Conservation (phyloP, 2,888 invertebrate genomes). For the Tetropium fuscum region DNA sequence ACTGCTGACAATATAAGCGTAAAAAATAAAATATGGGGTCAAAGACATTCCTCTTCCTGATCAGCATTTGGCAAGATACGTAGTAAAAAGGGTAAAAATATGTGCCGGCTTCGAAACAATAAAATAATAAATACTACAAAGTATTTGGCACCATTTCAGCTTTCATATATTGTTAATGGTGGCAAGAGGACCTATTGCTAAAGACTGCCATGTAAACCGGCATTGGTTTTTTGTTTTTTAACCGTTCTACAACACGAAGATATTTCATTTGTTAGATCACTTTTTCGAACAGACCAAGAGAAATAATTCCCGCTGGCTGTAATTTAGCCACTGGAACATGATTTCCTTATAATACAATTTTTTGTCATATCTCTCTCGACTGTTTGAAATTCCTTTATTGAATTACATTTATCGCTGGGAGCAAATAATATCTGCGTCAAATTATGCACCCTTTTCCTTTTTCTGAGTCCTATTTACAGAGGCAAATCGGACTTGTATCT, state of each 20-base stretch:
- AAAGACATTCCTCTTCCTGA: constrained; percentile 1
- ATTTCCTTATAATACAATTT: not conserved
- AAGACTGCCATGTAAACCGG: constrained; percentile 2
- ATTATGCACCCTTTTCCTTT: constrained; percentile 8
- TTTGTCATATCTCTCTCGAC: not conserved
- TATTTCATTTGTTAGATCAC: not conserved
- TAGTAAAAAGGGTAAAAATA: constrained; percentile 7
- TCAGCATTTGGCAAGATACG: constrained; percentile 13
- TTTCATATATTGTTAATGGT: constrained; percentile 55
- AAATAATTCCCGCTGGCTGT: not conserved
- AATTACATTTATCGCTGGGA: constrained; percentile 1
- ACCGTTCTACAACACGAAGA: not conserved
- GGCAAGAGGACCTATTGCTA: constrained; percentile 29
- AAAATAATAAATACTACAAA: constrained; percentile 54
- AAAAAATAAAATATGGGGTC: no score
- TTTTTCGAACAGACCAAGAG: not conserved
- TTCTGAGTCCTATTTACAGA: not conserved
- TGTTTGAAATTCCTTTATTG: constrained; percentile 1
- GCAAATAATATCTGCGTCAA: constrained; percentile 1
- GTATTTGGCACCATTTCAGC: constrained; percentile 56
- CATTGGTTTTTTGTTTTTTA: not conserved
- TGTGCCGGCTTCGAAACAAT: constrained; percentile 47
- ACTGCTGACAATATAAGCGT: no score
- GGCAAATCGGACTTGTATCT: not conserved
- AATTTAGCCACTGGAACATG: not conserved